phyloP scores from a whole-genome alignment of 2,113 vertebrate species.

The Pteronura brasiliensis region DNA sequence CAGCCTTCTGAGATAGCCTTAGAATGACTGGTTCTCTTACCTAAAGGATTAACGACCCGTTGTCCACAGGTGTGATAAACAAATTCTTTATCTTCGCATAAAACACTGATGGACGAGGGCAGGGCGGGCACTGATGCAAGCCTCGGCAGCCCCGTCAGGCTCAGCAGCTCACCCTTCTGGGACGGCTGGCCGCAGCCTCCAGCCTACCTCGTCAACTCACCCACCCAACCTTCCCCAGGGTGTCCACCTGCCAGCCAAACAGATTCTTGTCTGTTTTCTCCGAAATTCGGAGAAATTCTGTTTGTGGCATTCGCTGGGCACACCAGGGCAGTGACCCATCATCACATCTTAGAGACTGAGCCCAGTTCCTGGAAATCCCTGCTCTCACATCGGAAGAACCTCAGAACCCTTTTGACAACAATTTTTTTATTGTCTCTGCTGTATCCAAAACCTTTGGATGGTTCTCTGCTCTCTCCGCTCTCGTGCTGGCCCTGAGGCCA shows the following conservation, averaged over 20 bases:
- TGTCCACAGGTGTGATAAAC: background rate
- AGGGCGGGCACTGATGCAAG: background rate
- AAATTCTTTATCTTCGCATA: background rate
- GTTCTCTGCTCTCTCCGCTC: background rate
- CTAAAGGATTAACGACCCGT: background rate
- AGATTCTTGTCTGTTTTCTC: background rate
- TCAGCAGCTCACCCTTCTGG: background rate
- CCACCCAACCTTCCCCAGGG: background rate
- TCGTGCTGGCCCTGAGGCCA: rapidly evolving
- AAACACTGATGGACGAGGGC: too few species aligned
- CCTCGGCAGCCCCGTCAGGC: too few species aligned
- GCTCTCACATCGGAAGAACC: background rate
- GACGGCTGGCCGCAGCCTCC: background rate
- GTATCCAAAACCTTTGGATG: background rate
- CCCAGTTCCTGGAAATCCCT: background rate
- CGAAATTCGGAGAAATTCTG: background rate
- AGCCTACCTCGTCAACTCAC: too few species aligned
- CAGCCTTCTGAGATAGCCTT: background rate
- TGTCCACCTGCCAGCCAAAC: background rate
- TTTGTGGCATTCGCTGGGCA: background rate
- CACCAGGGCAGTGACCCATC: too few species aligned
- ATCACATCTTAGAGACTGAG: background rate
- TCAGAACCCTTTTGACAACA: background rate
- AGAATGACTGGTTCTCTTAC: background rate
- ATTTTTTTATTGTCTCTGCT: background rate